Percentiles rank a stretch among this genome's conserved stretches.
Conservation (phyloP, 2,113 vertebrate species). For the Pelodiscus sinensis region DNA sequence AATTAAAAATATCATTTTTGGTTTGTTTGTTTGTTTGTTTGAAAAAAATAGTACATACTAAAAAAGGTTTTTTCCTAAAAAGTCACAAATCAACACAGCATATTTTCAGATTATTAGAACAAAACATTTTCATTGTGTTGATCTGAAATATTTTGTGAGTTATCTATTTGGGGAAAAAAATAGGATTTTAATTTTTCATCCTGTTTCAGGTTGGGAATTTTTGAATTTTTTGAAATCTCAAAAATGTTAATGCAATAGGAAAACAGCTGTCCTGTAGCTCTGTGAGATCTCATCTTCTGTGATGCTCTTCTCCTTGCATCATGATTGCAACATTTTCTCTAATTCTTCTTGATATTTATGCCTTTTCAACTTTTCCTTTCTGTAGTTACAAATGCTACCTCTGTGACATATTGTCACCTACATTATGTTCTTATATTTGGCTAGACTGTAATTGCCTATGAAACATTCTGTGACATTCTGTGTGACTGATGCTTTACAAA, state of each 20-base stretch:
- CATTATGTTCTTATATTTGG: not conserved
- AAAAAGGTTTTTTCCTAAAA: not conserved
- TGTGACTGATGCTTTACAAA: not conserved
- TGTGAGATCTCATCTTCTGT: not conserved
- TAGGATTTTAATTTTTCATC: not conserved
- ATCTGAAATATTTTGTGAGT: not conserved
- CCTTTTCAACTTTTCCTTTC: not conserved
- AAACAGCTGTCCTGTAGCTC: not conserved
- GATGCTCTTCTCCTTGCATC: not conserved
- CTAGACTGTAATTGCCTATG: not conserved
- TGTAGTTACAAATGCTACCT: not conserved
- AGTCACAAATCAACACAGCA: not conserved
- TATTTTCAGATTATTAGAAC: not conserved
- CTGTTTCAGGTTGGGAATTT: not conserved
- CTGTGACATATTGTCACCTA: not conserved
- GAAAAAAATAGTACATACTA: not conserved
- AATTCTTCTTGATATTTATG: not conserved
- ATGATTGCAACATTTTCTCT: not conserved
- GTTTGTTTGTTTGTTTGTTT: no score
- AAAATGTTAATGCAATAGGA: not conserved
- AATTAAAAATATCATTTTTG: not conserved
- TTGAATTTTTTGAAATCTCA: not conserved
- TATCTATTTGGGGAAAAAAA: not conserved
- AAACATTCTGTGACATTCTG: not conserved
- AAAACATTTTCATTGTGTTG: not conserved